Evolutionary conservation across 1,140 invertebrate genomes (phyloP), one percentile per base, ranked within the genome.

Genomic region (Camponotus vicinus): DNA sequence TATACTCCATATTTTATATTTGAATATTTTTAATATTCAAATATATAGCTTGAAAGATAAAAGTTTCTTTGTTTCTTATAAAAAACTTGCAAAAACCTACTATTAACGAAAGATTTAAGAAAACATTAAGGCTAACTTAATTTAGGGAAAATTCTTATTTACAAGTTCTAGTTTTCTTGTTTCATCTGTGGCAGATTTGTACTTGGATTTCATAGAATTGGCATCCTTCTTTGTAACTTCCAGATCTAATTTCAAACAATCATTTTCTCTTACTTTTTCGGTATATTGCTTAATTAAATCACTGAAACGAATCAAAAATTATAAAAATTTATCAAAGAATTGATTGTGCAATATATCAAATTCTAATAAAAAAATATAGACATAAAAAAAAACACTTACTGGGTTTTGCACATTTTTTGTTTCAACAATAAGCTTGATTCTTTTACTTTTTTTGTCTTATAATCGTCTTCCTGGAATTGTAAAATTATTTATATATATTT

Each of bases 281-380:
- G 88, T 90, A 63, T 92, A 93, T 9, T 92, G 86, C 37, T 84
- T 85, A 70, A 93, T 92, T 64, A 93, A 73, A 63, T 88, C 82
- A 13, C 93, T 93, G 34, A 64, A 92, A 75, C 0, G 91, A 8
- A 86, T 69, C 3, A 32, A 55, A 79, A 32, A 69, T 55, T 27
- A 37, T 78, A 75, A 83, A 61, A 70, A 32, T 75, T n/a, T 7
- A 9, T 55, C 1, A 2, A 45, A 11, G 55, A n/a, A 27, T 11
- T 27, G 2, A 2, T 37, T 34, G 34, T 6, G 57, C 6, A 37
- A 45, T 18, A 3, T 86, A 67, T 40, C 69, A 45, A 45, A 45
- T 45, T 9, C 11, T 6, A 34, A 37, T 27, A 34, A 45, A 34
- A 64, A 57, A 40, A 42, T 75, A n/a, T 55, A 27, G 49, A 67